Evolutionary conservation across 2,888 invertebrate species (phyloP).

Genomic region (Caenorhabditis sp.): DNA sequence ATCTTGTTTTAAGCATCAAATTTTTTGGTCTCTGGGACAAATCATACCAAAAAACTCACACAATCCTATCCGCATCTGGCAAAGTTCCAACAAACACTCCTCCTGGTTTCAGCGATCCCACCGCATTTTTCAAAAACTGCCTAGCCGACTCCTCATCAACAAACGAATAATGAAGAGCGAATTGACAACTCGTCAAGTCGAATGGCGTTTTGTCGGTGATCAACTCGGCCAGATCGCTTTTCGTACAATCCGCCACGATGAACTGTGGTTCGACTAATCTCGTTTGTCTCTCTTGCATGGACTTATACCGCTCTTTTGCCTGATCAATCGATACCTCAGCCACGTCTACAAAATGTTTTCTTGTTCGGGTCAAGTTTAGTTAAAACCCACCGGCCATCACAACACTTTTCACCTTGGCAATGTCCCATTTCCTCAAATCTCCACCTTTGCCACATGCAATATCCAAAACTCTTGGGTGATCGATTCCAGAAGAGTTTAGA

Average conservation of each 20-base stretch:
- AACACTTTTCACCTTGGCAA: slow-evolving; percentile 53
- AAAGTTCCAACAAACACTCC: slow-evolving; percentile 97
- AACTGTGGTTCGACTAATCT: slow-evolving; percentile 86
- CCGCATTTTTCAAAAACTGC: slow-evolving; percentile 81
- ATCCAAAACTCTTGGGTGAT: slow-evolving; percentile 79
- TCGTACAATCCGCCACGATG: slow-evolving; percentile 89
- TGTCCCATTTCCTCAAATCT: slow-evolving; percentile 88
- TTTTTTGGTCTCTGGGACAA: too few species aligned
- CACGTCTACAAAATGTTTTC: slow-evolving; percentile 77
- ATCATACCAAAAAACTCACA: slow-evolving; percentile 76
- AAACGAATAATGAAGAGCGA: slow-evolving; percentile 93
- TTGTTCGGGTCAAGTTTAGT: neutral
- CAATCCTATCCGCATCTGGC: slow-evolving; percentile 90
- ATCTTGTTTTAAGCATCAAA: too few species aligned
- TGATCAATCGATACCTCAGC: slow-evolving; percentile 91
- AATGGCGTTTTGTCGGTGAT: slow-evolving; percentile 73
- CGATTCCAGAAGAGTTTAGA: slow-evolving; percentile 22
- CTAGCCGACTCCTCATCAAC: slow-evolving; percentile 78
- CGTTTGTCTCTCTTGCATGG: too few species aligned
- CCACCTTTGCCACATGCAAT: slow-evolving; percentile 99
- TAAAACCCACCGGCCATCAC: slow-evolving; percentile 65
- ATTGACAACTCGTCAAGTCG: slow-evolving; percentile 94
- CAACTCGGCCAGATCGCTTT: slow-evolving; percentile 72
- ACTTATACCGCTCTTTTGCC: slow-evolving; percentile 84
- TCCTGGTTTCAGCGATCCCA: slow-evolving; percentile 86